Evolutionary conservation across 1,140 invertebrate species (phyloP), one percentile per base, ranked within the genome.

Genomic region (Parapsyche elsis): DNA sequence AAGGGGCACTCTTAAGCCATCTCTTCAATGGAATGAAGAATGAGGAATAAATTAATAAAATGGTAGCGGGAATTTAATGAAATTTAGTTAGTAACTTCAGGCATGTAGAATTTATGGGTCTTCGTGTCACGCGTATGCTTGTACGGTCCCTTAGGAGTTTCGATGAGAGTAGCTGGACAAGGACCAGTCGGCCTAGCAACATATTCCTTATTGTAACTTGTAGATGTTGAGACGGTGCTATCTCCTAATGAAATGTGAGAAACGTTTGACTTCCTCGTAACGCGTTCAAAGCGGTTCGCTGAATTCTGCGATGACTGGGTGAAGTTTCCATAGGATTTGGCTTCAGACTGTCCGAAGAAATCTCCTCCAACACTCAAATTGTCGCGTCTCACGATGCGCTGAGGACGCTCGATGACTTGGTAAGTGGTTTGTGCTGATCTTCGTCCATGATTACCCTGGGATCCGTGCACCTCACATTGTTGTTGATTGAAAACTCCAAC

Each of bases 51-150:
- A 26, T 49, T 67, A 70, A 9, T 38, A 38, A 23, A 78, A 9
- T 21, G 59, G 70, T n/a, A n/a, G n/a, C n/a, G 4, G 21, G 24
- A 5, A 12, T 14, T 53, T 5, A 24, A 70, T 30, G 23, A 74
- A 12, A 71, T 14, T 83, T 74, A 80, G 21, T 82, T 82, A 49
- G 85, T 87, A 81, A 87, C 85, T 87, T 89, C 89, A 61, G 93
- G 91, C 85, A 94, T 90, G 84, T 95, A 96, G 85, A 95, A 96
- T 85, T 95, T 95, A 85, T 96, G 95, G 84, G 94, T 93, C 64
- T 91, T 92, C 0, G 94, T 94, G 85, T 95, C 94, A 80, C 94
- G 91, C 0, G 94, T 94, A 84, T 95, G 94, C 85, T 94, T 94
- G 86, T 94, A 96, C 19, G 93, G 92, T 61, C 93, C 91, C 79